Evolutionary conservation across 2,113 vertebrate species (phyloP).

Genomic region (Hyperopisus bebe): DNA sequence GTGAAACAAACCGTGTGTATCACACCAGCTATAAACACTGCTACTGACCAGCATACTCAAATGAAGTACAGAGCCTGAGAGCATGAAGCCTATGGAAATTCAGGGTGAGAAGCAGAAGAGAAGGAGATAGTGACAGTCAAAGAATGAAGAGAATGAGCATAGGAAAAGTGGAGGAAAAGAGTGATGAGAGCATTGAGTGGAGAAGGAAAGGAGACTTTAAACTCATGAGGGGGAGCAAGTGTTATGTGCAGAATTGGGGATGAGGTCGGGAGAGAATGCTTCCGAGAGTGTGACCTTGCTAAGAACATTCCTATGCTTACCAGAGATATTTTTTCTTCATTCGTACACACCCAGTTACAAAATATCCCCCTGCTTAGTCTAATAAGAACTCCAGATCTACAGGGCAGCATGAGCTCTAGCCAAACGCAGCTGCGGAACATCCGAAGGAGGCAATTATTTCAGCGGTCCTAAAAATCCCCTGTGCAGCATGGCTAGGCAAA

Average conservation of each 20-base stretch:
- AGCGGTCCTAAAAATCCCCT: conserved; percentile 24
- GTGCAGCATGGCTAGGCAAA: not conserved
- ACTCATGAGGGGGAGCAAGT: not conserved
- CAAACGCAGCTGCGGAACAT: conserved; percentile 48
- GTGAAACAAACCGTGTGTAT: not conserved
- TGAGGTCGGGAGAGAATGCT: conserved; percentile 19
- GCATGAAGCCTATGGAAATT: not conserved
- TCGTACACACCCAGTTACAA: conserved; percentile 53
- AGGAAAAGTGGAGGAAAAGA: not conserved
- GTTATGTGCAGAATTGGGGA: conserved; percentile 17
- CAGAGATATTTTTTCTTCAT: conserved; percentile 56
- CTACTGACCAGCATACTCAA: not conserved
- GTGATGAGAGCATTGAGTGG: not conserved
- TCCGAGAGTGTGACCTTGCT: conserved; percentile 54
- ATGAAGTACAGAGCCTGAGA: not conserved
- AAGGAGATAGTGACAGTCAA: not conserved
- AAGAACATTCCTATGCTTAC: conserved; percentile 50
- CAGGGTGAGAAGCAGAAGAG: not conserved
- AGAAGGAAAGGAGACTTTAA: not conserved
- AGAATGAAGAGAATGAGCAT: not conserved
- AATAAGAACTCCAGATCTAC: conserved; percentile 34
- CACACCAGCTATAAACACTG: not conserved
- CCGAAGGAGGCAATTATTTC: conserved; percentile 47
- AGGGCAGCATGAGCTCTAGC: conserved; percentile 43
- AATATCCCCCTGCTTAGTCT: conserved; percentile 34